Base-by-base conservation (phyloP, 2,888 invertebrate species). In the Bellardia pandia region DNA sequence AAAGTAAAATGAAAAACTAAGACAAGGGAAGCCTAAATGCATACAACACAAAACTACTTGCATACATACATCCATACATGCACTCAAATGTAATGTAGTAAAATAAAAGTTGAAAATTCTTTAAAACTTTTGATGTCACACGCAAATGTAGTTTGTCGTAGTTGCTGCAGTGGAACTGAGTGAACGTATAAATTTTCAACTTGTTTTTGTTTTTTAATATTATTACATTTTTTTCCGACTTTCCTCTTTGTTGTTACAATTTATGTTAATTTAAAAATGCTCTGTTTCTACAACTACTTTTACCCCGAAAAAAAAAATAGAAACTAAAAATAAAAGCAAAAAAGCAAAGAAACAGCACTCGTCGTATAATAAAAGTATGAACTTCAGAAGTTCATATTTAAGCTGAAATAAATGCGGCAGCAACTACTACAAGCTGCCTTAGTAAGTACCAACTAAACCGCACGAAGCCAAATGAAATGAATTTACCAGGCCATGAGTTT, bases 261-360 rank as follows among this genome's bases (percentile, higher is more conserved):
- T 87, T 85, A 87, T 87, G 87, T 87, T 85, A 87, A 87, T 85
- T 87, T 85, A 82, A 87, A 85, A 87, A 81, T 87, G 16, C 84
- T 81, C 81, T 72, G 68, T 51, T 78, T 72, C 80, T 30, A 37
- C 83, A 75, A 45, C 33, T 37, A 53, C 30, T 14, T 30, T 23
- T 62, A 48, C 3, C 14, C n/a, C 60, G 8, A 56, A 77, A 33
- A 64, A 64, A 51, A 76, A 51, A 33, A 11, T 11, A 2, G 6
- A 58, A 45, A 2, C 11, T 45, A 71, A 58, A 45, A 75, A 79
- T 4, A 69, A 80, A 60, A 74, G 14, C 33, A 16, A 71, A 78
- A 74, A 8, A 37, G 16, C 30, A 8, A 3, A 60, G 11, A 71
- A 72, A 72, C 69, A 40, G 45, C 77, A 16, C 58, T 76, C 42